Conservation (phyloP, 2,888 invertebrate genomes). For the Brenthis ino region DNA sequence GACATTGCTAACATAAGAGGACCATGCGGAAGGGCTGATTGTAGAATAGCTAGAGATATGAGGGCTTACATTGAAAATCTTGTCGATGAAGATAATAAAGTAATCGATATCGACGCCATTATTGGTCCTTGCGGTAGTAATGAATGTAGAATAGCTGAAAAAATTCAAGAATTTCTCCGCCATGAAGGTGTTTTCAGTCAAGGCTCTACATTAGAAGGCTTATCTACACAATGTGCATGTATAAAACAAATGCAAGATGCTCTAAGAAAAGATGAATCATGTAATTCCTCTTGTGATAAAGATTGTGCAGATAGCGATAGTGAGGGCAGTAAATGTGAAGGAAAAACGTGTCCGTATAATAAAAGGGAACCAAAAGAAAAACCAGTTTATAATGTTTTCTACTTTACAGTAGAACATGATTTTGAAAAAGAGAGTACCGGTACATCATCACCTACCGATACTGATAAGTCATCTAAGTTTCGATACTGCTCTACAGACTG, state of each 20-base stretch:
- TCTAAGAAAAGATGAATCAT: conserved; percentile 53
- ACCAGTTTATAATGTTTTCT: conserved; percentile 64
- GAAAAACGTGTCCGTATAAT: conserved; percentile 56
- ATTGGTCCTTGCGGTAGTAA: conserved; percentile 75
- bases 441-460: conserved; percentile 41
- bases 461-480: conserved; percentile 47
- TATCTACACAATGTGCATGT: conserved; percentile 74
- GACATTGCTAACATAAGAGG: conserved; percentile 73
- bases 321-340: conserved; percentile 53
- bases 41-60: conserved; percentile 70
- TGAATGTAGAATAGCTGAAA: conserved; percentile 65
- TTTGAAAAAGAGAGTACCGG: conserved; percentile 47
- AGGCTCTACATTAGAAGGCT: conserved; percentile 54
- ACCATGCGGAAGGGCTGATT: conserved; percentile 72
- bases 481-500: conserved; percentile 60
- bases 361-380: conserved; percentile 40
- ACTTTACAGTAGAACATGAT: conserved; percentile 70
- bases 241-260: conserved; percentile 63
- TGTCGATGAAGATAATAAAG: conserved; percentile 66
- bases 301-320: conserved; percentile 57
- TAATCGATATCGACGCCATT: conserved; percentile 61
- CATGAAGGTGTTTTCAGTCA: conserved; percentile 63
- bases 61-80: conserved; percentile 69
- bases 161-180: conserved; percentile 65
- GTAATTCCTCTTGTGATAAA: conserved; percentile 56